Evolutionary conservation across 2,888 invertebrate genomes (phyloP).

Genomic region (Koerneria pararmatus): DNA sequence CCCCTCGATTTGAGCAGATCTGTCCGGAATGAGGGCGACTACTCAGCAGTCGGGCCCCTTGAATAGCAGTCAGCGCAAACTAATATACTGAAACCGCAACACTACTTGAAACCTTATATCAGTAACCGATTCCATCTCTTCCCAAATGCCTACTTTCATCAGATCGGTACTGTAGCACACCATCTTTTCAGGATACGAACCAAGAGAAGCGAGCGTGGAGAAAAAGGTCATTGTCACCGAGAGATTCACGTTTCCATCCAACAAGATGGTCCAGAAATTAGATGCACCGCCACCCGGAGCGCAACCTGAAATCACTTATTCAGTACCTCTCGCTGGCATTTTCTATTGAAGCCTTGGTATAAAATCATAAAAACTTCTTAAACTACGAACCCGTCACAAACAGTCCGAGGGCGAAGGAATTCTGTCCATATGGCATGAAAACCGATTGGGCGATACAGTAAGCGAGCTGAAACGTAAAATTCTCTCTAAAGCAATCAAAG

Average conservation of each 20-base stretch:
- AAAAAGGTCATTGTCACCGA: conserved; percentile 92
- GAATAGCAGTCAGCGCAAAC: too few species aligned
- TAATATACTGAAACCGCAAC: too few species aligned
- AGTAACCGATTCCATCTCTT: too few species aligned
- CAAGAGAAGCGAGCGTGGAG: conserved; percentile 81
- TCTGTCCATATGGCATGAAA: conserved; percentile 44
- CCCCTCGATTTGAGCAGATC: too few species aligned
- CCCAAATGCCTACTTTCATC: too few species aligned
- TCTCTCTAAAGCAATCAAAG: conserved; percentile 5
- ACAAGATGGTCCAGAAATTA: conserved; percentile 87
- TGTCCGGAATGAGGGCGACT: too few species aligned
- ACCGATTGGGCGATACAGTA: conserved; percentile 51
- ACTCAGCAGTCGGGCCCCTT: too few species aligned
- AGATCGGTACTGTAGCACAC: too few species aligned
- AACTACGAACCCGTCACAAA: conserved; percentile 15
- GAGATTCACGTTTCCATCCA: conserved; percentile 85
- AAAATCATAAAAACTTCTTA: background rate
- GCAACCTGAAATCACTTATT: conserved; percentile 45
- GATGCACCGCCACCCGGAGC: conserved; percentile 77
- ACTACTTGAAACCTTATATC: too few species aligned
- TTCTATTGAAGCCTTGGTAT: background rate
- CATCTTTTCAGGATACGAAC: too few species aligned
- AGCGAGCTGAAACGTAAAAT: conserved; percentile 43
- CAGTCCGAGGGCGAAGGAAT: conserved; percentile 60
- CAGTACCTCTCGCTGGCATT: too few species aligned